phyloP scores from a whole-genome alignment of 1,140 invertebrate species.

The Reticulitermes speratus region DNA sequence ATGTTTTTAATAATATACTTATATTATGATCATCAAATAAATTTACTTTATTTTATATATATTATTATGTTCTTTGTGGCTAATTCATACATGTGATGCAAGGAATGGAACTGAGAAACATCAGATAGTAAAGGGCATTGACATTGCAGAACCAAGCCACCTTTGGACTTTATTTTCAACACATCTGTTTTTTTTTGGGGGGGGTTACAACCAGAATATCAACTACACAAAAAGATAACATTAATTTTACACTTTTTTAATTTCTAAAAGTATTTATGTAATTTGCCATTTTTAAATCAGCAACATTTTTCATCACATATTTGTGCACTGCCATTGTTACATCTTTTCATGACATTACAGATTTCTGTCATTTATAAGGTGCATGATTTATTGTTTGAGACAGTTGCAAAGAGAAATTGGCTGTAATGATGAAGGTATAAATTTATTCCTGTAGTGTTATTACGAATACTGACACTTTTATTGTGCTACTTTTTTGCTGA shows the following conservation, averaged over 20 bases:
- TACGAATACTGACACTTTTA: too few relatives aligned
- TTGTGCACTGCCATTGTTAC: neutral
- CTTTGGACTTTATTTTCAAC: neutral
- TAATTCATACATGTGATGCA: neutral
- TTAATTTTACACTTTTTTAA: neutral
- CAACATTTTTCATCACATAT: neutral
- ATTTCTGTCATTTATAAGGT: neutral
- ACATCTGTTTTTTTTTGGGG: neutral
- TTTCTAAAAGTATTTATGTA: neutral
- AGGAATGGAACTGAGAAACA: neutral
- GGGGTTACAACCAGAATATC: neutral
- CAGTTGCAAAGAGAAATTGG: too few relatives aligned
- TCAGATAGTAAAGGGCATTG: neutral
- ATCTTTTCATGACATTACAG: neutral
- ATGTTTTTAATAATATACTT: conserved; percentile 7
- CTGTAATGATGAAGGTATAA: too few relatives aligned
- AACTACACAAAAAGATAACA: neutral
- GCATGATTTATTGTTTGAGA: neutral
- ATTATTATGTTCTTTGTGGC: neutral
- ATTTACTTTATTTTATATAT: conserved; percentile 22
- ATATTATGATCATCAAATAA: conserved; percentile 14
- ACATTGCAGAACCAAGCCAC: neutral
- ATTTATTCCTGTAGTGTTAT: too few relatives aligned
- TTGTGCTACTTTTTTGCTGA: too few relatives aligned
- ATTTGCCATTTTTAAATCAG: neutral